phyloP scores from a whole-genome alignment of 1,140 invertebrate genomes.

The Drosophila littoralis region DNA sequence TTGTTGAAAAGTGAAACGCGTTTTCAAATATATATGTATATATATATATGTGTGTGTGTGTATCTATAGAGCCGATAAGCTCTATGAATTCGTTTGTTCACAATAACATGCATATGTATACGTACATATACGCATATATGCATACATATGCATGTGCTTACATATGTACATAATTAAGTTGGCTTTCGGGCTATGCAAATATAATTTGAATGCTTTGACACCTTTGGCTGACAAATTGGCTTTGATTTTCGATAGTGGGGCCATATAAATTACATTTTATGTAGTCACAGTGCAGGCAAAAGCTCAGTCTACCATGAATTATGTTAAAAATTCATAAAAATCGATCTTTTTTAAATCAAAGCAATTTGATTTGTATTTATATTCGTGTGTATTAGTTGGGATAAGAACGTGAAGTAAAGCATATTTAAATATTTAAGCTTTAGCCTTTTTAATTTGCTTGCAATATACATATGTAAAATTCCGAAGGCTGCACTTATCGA shows the following conservation, averaged over 20 bases:
- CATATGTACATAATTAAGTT: conserved; percentile 10
- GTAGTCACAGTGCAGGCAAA: neutral
- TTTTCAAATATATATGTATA: conserved; percentile 3
- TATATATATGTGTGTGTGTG: neutral
- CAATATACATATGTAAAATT: neutral
- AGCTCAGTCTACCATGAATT: neutral
- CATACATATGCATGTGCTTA: neutral
- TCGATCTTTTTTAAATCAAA: too few species aligned
- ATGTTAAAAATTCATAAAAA: too few species aligned
- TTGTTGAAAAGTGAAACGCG: conserved; percentile 31
- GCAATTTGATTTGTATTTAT: too few species aligned
- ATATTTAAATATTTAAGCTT: too few species aligned
- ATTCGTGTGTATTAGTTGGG: too few species aligned
- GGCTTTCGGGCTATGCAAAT: conserved; percentile 48
- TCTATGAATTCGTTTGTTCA: conserved; percentile 2
- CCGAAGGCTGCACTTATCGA: neutral
- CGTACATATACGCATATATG: conserved; percentile 4
- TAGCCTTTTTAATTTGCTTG: neutral
- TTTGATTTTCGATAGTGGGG: conserved; percentile 22
- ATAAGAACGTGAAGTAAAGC: too few species aligned
- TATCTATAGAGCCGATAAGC: neutral
- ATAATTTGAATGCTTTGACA: conserved; percentile 37
- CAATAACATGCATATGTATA: neutral
- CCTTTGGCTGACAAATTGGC: conserved; percentile 32
- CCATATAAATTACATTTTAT: conserved; percentile 37